A percentile compares a stretch with the other conserved stretches of the same genome.
These are phyloP conservation scores for Andrena bicolor DNA, from an alignment of 2,888 invertebrate species.

Conservation along the genomic window DNA sequence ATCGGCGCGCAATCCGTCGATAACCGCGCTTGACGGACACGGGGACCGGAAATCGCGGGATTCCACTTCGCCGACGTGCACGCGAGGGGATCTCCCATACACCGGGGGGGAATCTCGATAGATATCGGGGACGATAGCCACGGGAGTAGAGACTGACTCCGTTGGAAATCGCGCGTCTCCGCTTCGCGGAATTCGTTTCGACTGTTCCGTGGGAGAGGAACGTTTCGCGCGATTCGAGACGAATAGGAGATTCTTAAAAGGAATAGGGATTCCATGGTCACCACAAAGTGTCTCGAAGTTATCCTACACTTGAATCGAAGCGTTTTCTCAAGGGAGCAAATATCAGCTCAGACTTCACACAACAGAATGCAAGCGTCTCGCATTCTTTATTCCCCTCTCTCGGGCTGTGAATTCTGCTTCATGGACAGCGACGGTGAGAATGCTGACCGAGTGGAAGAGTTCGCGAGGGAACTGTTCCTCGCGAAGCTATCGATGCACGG, in stretches of 20 bases:
- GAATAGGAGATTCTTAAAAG: background rate
- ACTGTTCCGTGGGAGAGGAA: background rate
- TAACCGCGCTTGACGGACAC: slow-evolving; percentile 28
- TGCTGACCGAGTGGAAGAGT: slow-evolving; percentile 16
- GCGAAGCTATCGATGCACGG: slow-evolving; percentile 34
- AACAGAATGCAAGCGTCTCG: background rate
- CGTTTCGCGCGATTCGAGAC: background rate
- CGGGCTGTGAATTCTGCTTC: slow-evolving; percentile 25
- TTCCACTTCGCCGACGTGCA: slow-evolving; percentile 29
- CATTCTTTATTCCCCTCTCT: slow-evolving; percentile 13
- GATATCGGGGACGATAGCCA: slow-evolving; percentile 28
- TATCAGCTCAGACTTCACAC: background rate
- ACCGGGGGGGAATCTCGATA: slow-evolving; percentile 12
- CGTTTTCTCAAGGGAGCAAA: too few relatives aligned
- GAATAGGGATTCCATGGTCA: background rate
- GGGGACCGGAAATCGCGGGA: slow-evolving; percentile 34
- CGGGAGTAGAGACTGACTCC: background rate
- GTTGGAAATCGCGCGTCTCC: slow-evolving; percentile 23
- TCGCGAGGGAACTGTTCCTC: background rate
- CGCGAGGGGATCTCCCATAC: slow-evolving; percentile 13
- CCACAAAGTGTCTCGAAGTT: too few relatives aligned
- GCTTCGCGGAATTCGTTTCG: slow-evolving; percentile 11
- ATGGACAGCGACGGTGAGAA: slow-evolving; percentile 25
- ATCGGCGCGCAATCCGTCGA: slow-evolving; percentile 47
- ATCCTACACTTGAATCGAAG: too few relatives aligned